Conservation (phyloP, 2,797 vertebrate species). For the Prunella strophiata region DNA sequence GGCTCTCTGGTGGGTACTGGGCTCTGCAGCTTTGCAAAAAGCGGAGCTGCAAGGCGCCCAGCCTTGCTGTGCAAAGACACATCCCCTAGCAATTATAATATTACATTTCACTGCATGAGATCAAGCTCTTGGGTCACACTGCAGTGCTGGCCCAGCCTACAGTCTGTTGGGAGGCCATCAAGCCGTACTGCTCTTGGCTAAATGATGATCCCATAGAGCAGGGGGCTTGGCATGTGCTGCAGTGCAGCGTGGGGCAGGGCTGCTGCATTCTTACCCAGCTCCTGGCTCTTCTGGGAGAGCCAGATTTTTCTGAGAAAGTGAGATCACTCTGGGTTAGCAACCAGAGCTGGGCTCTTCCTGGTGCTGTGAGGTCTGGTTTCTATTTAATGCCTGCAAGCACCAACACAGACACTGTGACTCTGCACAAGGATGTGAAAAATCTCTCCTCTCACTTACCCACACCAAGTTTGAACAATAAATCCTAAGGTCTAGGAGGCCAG, state of each 20-base stretch:
- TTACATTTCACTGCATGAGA: not conserved
- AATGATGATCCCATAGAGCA: not conserved
- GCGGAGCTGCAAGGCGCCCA: not conserved
- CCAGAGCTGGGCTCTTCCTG: not conserved
- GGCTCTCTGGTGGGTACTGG: not conserved
- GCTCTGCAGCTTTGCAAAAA: not conserved
- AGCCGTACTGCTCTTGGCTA: not conserved
- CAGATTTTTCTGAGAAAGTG: fast-evolving
- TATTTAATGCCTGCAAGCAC: not conserved
- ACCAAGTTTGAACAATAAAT: not conserved
- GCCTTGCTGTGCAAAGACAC: not conserved
- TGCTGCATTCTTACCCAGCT: not conserved
- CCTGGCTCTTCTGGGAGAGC: not conserved
- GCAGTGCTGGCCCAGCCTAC: not conserved
- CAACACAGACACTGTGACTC: not conserved
- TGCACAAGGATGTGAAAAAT: not conserved
- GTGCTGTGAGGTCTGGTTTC: not conserved
- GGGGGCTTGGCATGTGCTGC: fast-evolving
- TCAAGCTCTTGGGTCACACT: not conserved
- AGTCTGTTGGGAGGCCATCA: not conserved
- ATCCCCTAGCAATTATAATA: not conserved
- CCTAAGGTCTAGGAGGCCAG: not conserved
- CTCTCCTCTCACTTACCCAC: not conserved
- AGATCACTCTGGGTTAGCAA: not conserved
- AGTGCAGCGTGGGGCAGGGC: not conserved